Evolutionary conservation across 2,113 vertebrate genomes (phyloP).

Genomic region (Psilopogon haemacephalus): DNA sequence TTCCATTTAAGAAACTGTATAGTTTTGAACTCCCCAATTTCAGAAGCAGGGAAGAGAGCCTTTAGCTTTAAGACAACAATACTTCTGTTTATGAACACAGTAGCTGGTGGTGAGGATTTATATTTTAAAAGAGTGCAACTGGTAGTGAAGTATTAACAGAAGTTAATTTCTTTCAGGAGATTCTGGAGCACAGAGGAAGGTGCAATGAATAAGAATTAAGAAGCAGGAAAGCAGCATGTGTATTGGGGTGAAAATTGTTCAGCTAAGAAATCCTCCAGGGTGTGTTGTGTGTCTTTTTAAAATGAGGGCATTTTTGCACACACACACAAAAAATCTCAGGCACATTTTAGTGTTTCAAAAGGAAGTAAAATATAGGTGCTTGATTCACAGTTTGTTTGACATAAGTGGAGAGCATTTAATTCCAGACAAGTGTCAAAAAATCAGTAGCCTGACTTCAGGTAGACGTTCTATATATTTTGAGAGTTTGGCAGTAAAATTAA

Average conservation of each 20-base stretch:
- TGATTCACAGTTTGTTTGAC: slow-evolving; percentile 41
- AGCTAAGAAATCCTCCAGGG: slow-evolving; percentile 37
- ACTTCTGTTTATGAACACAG: background rate
- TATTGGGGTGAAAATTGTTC: slow-evolving; percentile 10
- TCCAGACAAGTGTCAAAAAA: background rate
- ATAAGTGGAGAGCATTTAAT: background rate
- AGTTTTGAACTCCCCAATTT: background rate
- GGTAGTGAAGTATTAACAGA: slow-evolving; percentile 23
- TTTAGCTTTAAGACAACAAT: background rate
- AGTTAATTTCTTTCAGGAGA: slow-evolving; percentile 33
- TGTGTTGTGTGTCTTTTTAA: slow-evolving; percentile 48
- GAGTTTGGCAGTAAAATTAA: background rate
- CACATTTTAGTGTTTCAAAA: slow-evolving; percentile 59
- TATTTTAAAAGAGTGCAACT: slow-evolving; percentile 18
- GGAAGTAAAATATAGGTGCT: slow-evolving; percentile 58
- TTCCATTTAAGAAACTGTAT: slow-evolving; percentile 35
- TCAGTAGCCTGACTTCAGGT: background rate
- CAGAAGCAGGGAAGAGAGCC: background rate
- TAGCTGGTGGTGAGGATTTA: background rate
- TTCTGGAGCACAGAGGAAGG: slow-evolving; percentile 45
- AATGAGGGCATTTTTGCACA: slow-evolving; percentile 51
- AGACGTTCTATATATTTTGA: background rate
- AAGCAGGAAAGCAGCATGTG: background rate
- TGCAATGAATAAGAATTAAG: slow-evolving; percentile 57
- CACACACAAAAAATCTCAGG: slow-evolving; percentile 59